phyloP scores from a whole-genome alignment of 1,140 invertebrate species.

The Pteromalus puparum region DNA sequence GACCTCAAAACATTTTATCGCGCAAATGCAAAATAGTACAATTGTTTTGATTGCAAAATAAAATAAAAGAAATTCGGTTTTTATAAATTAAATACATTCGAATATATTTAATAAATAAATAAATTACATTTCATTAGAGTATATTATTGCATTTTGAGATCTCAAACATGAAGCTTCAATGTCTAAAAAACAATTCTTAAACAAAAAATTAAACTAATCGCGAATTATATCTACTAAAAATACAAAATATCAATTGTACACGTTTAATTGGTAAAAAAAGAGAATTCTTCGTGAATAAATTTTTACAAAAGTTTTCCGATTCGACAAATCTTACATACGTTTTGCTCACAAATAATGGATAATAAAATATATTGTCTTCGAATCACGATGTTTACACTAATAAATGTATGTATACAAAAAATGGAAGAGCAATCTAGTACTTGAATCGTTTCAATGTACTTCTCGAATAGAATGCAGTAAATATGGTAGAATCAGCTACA shows the following conservation, averaged over 20 bases:
- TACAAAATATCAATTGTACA: conserved; percentile 39
- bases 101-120: conserved; percentile 36
- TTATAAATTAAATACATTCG: conserved; percentile 32
- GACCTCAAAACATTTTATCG: conserved; percentile 20
- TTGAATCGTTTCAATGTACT: conserved; percentile 14
- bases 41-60: conserved; percentile 26
- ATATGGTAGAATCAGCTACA: conserved; percentile 12
- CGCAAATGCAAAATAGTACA: not conserved
- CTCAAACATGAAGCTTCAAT: conserved; percentile 38
- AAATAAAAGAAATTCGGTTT: conserved; percentile 33
- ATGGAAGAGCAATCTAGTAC: conserved; percentile 41
- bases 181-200: conserved; percentile 45
- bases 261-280: conserved; percentile 33
- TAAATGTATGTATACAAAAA: conserved; percentile 42
- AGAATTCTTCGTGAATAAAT: conserved; percentile 26
- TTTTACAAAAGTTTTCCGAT: conserved; percentile 48
- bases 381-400: conserved; percentile 40
- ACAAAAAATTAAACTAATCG: conserved; percentile 39
- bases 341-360: conserved; percentile 39
- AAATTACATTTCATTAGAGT: conserved; percentile 33
- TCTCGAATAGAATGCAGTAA: not conserved
- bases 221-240: conserved; percentile 31
- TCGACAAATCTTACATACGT: not conserved
- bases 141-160: conserved; percentile 39
- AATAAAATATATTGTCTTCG: conserved; percentile 48